phyloP scores from a whole-genome alignment of 92 coral and sea anemone species.

The Desmophyllum pertusum region DNA sequence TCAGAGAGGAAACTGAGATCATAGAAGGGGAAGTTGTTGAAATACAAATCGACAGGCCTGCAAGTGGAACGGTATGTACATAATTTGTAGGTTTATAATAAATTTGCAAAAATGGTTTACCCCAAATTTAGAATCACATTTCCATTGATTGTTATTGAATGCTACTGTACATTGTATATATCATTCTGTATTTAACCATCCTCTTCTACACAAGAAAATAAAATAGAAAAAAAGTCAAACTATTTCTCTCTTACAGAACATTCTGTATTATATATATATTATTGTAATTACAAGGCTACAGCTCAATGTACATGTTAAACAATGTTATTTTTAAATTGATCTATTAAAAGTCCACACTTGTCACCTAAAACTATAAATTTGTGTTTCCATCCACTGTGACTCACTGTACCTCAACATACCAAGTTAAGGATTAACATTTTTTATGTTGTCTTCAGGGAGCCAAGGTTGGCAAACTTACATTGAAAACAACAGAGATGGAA shows the following conservation, averaged over 20 bases:
- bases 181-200: background rate
- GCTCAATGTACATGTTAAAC: background rate
- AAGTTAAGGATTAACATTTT: too few species aligned
- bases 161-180: too few species aligned
- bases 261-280: too few species aligned
- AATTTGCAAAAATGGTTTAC: background rate
- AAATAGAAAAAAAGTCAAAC: too few species aligned
- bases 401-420: background rate
- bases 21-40: constrained; percentile 99
- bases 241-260: too few species aligned
- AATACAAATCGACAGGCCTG: constrained; percentile 98
- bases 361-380: background rate
- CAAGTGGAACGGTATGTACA: constrained; percentile 94
- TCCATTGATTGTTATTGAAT: background rate
- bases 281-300: too few species aligned
- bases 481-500: constrained; percentile 99
- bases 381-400: background rate
- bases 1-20: constrained; percentile 97
- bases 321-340: background rate
- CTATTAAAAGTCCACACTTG: too few species aligned
- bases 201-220: background rate
- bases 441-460: constrained; percentile 70
- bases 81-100: too few species aligned
- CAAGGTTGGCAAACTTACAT: constrained; percentile 92
- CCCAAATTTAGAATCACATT: background rate